Evolutionary conservation across 2,888 invertebrate genomes (phyloP).

Genomic region (Selenia dentaria): DNA sequence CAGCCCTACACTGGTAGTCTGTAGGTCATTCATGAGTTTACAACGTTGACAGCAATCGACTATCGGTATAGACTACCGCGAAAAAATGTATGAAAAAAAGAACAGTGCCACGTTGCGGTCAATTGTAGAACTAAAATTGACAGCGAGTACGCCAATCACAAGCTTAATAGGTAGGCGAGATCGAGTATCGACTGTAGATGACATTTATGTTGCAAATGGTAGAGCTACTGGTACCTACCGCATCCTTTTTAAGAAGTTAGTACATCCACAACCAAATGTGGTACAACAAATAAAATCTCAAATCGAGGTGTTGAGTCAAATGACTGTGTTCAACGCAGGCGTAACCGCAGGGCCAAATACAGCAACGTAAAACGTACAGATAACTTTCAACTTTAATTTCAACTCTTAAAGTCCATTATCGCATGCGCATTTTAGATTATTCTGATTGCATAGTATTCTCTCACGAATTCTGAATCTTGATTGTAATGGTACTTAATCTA

Average conservation of each 20-base stretch:
- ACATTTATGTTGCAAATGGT: too few relatives aligned
- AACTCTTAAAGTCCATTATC: not conserved
- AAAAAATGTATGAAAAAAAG: too few relatives aligned
- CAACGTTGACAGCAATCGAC: too few relatives aligned
- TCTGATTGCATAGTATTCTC: not conserved
- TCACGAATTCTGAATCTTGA: not conserved
- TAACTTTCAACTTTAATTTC: not conserved
- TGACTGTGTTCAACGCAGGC: slow-evolving; percentile 45
- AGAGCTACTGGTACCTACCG: too few relatives aligned
- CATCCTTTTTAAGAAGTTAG: slow-evolving; percentile 37
- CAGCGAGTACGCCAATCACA: too few relatives aligned
- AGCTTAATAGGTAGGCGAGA: too few relatives aligned
- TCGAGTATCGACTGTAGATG: too few relatives aligned
- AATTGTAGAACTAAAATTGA: too few relatives aligned
- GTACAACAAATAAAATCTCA: slow-evolving; percentile 59
- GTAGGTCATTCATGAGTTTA: too few relatives aligned
- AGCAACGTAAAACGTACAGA: slow-evolving; percentile 12
- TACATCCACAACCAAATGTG: slow-evolving; percentile 41
- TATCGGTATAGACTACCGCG: too few relatives aligned
- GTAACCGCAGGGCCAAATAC: slow-evolving; percentile 42
- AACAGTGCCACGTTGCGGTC: too few relatives aligned
- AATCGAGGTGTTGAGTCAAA: slow-evolving; percentile 71
- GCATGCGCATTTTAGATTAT: not conserved
- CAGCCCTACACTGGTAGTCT: too few relatives aligned
- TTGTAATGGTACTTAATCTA: not conserved